Percentiles rank a stretch among this genome's conserved stretches.
Conservation (phyloP, 35 echinoderm and acorn worm genomes). For the Apostichopus californicus region DNA sequence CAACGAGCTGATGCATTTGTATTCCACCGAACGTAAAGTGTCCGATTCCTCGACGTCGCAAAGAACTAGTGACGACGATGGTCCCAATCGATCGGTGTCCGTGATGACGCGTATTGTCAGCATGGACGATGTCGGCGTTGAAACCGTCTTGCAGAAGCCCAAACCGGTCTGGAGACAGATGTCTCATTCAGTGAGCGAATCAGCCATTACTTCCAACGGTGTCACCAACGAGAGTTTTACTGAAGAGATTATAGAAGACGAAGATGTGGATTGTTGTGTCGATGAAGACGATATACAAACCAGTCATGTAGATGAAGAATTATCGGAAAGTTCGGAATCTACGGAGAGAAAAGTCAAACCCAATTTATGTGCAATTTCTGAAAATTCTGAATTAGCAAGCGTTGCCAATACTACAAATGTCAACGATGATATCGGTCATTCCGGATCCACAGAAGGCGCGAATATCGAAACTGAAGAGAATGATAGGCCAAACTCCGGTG, state of each 20-base stretch:
- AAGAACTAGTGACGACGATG: not conserved
- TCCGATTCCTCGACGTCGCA: slow-evolving; percentile 19
- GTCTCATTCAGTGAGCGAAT: slow-evolving; percentile 7
- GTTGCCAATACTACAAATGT: not conserved
- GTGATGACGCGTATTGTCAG: slow-evolving; percentile 21
- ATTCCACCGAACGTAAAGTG: slow-evolving; percentile 44
- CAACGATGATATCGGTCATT: not conserved
- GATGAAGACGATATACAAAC: not conserved
- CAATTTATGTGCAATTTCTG: slow-evolving; percentile 21
- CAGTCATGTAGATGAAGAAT: not conserved
- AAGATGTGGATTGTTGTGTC: not conserved
- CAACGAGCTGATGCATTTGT: slow-evolving; percentile 50
- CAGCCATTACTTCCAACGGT: not conserved
- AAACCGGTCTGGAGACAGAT: slow-evolving; percentile 46
- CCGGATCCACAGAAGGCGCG: not conserved
- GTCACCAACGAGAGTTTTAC: not conserved
- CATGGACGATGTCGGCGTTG: not conserved
- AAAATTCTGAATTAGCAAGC: not conserved
- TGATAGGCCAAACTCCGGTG: not conserved
- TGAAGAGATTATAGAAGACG: not conserved
- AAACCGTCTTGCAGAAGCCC: slow-evolving; percentile 9
- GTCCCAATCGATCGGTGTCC: not conserved
- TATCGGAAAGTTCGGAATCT: not conserved
- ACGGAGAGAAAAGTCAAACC: not conserved
- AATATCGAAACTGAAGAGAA: not conserved